Conservation (phyloP, 2,113 vertebrate species). For the Pardalotus punctatus region DNA sequence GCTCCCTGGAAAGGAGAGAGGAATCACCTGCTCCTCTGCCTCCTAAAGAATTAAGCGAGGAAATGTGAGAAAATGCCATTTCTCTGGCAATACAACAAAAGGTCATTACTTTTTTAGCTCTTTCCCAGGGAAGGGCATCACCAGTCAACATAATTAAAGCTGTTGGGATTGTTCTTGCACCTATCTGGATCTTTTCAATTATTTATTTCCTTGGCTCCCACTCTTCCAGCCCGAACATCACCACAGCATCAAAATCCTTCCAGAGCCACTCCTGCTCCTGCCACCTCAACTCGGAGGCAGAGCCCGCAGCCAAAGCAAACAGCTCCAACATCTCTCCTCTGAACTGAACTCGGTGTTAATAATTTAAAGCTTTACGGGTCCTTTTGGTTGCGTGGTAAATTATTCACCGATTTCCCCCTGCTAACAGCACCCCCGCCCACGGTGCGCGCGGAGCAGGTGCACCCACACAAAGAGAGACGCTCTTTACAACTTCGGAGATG, state of each 20-base stretch:
- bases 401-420: slow-evolving; percentile 64
- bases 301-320: slow-evolving; percentile 56
- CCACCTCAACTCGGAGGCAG: background rate
- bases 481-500: slow-evolving; percentile 63
- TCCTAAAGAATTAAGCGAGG: background rate
- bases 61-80: slow-evolving; percentile 30
- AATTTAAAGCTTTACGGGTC: slow-evolving; percentile 58
- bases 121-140: background rate
- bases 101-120: background rate
- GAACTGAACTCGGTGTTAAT: slow-evolving; percentile 62
- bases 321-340: slow-evolving; percentile 59
- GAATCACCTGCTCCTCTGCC: background rate
- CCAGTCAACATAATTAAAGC: slow-evolving; percentile 57
- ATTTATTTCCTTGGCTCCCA: background rate
- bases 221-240: slow-evolving; percentile 34
- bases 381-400: slow-evolving; percentile 66
- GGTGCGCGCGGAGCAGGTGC: background rate
- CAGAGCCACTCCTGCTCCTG: background rate
- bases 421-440: background rate
- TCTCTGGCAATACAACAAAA: slow-evolving; percentile 40
- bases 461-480: background rate
- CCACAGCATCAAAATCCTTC: background rate
- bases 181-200: background rate
- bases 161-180: slow-evolving; percentile 2
- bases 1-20: background rate